Conservation (phyloP, 2,113 vertebrate species). For the Ceyx melanurus region DNA sequence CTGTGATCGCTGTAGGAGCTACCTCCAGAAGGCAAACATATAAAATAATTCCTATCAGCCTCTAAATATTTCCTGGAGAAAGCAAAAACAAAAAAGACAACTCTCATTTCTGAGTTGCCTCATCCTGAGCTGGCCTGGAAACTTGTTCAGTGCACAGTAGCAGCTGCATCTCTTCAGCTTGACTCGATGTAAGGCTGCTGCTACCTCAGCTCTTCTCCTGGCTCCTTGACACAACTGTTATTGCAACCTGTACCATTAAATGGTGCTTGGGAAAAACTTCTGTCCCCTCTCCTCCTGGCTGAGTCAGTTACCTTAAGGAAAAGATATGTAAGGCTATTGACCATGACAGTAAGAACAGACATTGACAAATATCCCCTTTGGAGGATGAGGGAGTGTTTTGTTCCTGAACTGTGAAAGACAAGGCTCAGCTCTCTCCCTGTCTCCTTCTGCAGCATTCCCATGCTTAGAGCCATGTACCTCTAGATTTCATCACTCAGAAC, state of each 20-base stretch:
- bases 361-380: neutral
- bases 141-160: neutral
- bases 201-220: neutral
- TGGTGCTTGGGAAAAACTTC: neutral
- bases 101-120: neutral
- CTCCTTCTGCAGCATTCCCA: neutral
- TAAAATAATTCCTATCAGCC: neutral
- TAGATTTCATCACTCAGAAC: neutral
- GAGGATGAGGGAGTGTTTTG: neutral
- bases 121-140: neutral
- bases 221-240: conserved; percentile 8
- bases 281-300: neutral
- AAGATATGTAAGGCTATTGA: neutral
- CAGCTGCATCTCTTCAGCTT: conserved; percentile 16
- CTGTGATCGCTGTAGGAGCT: neutral
- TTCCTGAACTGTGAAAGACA: conserved; percentile 7
- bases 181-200: neutral
- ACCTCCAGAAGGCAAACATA: neutral
- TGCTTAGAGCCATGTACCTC: neutral
- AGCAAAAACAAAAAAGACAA: neutral
- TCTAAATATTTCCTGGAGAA: neutral
- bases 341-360: neutral
- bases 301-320: neutral
- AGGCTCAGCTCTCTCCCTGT: neutral
- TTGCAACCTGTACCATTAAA: neutral